A percentile compares a stretch with the other conserved stretches of the same genome.
Evolutionary conservation across 1,140 invertebrate species (phyloP).

Genomic region (Mizuhopecten yessoensis): DNA sequence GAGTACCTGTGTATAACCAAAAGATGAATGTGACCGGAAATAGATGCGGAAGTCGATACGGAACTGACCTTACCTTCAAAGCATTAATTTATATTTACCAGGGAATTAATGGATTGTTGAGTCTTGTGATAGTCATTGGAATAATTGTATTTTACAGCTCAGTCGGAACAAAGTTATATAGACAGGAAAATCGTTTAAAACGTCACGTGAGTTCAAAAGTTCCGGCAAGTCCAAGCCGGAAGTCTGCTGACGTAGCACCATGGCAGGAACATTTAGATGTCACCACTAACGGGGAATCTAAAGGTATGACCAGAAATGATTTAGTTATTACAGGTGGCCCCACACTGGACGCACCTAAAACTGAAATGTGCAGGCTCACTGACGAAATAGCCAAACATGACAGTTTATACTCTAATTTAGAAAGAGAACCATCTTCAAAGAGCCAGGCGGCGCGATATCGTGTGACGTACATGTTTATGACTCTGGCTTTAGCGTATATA

Average conservation of each 20-base stretch:
- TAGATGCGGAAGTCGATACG: neutral
- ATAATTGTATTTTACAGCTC: constrained; percentile 29
- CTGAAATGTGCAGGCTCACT: neutral
- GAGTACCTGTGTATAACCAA: neutral
- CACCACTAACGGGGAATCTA: neutral
- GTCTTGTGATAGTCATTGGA: neutral
- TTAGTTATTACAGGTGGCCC: neutral
- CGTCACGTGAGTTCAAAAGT: constrained; percentile 9
- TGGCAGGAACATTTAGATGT: neutral
- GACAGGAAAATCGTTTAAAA: constrained; percentile 14
- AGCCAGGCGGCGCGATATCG: neutral
- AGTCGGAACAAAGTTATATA: neutral
- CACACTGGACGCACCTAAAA: neutral
- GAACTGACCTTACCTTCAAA: neutral
- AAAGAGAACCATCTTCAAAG: neutral
- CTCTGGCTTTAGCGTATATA: neutral
- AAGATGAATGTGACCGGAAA: neutral
- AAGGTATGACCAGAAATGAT: neutral
- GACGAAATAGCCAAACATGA: neutral
- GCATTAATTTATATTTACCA: constrained; percentile 15
- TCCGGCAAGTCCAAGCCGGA: neutral
- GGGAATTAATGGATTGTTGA: neutral
- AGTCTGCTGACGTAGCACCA: neutral
- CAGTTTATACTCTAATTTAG: neutral
- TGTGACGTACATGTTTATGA: constrained; percentile 5